A percentile compares a stretch with the other conserved stretches of the same genome.
These are phyloP conservation scores for Cabera pusaria DNA, from an alignment of 2,888 invertebrate genomes.

Conservation along the genomic window DNA sequence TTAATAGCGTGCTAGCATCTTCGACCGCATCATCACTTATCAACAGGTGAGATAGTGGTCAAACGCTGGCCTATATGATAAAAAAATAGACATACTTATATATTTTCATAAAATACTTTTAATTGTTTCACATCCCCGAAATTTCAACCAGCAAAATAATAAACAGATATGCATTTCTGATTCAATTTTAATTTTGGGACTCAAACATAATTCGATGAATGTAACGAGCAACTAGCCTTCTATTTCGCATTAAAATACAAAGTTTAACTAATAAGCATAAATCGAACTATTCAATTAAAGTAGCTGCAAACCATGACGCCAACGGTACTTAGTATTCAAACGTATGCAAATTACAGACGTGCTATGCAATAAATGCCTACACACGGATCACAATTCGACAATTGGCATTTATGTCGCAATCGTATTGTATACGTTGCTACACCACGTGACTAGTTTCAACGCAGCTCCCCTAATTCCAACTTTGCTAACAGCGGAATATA, in stretches of 20 bases:
- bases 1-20: no score
- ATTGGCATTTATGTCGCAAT: conserved; percentile 77
- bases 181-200: no score
- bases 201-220: neutral
- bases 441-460: conserved; percentile 8
- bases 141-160: neutral
- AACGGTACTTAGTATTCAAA: conserved; percentile 79
- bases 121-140: no score
- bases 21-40: no score
- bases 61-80: no score
- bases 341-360: conserved; percentile 82
- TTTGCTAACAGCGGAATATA: conserved; percentile 3
- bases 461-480: conserved; percentile 4
- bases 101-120: no score
- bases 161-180: no score
- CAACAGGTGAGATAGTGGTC: no score
- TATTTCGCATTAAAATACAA: conserved; percentile 34
- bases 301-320: conserved; percentile 73
- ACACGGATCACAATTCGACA: conserved; percentile 81
- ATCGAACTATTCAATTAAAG: conserved; percentile 80
- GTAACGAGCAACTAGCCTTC: conserved; percentile 8
- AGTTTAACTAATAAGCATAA: conserved; percentile 65
- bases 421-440: conserved; percentile 47
- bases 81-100: no score
- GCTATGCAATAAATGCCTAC: conserved; percentile 82